These are phyloP conservation scores for Hestina assimilis DNA, from an alignment of 1,140 invertebrate genomes.

Conservation along the genomic window DNA sequence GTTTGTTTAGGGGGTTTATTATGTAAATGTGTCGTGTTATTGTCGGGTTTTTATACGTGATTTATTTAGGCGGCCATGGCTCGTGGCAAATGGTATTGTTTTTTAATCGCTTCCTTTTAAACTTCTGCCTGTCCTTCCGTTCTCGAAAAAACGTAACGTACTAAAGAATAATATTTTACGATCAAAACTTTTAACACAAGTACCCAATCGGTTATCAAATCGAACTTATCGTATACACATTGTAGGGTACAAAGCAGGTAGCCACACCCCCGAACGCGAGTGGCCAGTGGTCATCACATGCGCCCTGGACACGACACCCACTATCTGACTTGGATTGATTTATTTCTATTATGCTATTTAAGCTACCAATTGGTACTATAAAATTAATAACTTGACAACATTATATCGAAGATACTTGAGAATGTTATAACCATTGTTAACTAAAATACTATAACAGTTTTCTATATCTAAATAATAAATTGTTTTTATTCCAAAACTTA, in stretches of 20 bases:
- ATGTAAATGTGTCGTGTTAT: constrained; percentile 69
- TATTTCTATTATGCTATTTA: constrained; percentile 25
- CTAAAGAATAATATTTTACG: not conserved
- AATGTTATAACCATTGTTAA: no score
- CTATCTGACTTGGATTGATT: constrained; percentile 39
- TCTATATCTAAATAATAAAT: no score
- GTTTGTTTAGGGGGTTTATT: constrained; percentile 69
- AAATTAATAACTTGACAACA: no score
- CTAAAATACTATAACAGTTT: no score
- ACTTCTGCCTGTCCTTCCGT: constrained; percentile 28
- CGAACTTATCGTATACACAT: constrained; percentile 43
- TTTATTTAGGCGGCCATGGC: constrained; percentile 51
- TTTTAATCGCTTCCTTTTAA: constrained; percentile 51
- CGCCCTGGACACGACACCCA: constrained; percentile 56
- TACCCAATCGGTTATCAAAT: constrained; percentile 29
- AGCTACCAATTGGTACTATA: no score
- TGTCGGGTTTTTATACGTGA: constrained; percentile 48
- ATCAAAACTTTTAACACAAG: not conserved
- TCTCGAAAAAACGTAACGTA: no score
- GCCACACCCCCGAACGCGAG: constrained; percentile 58
- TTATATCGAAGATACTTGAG: no score
- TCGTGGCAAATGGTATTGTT: constrained; percentile 68
- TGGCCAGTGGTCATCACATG: constrained; percentile 72
- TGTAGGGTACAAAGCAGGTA: constrained; percentile 31
- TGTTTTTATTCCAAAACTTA: no score